Percentiles rank a stretch among this genome's conserved stretches.
Evolutionary conservation across 2,797 vertebrate species (phyloP).

Genomic region (Schizopygopsis malacanthus): DNA sequence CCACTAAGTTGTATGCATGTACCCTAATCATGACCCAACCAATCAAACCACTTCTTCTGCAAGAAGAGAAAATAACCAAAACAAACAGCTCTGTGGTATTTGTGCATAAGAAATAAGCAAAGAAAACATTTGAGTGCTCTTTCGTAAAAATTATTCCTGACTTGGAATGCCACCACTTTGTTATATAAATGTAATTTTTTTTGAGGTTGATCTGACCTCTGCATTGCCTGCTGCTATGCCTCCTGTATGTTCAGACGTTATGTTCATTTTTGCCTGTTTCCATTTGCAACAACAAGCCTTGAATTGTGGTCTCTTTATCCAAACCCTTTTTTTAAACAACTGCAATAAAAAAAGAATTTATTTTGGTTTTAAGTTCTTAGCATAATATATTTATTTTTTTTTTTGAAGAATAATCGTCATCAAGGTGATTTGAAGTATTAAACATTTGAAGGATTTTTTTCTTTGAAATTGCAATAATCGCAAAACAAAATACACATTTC

Average conservation of each 20-base stretch:
- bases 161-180: conserved; percentile 32
- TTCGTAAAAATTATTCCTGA: conserved; percentile 13
- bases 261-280: conserved; percentile 26
- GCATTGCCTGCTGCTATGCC: conserved; percentile 42
- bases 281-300: background rate
- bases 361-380: background rate
- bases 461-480: conserved; percentile 23
- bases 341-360: conserved; percentile 14
- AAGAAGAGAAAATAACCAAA: conserved; percentile 40
- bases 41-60: conserved; percentile 47
- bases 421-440: conserved; percentile 8
- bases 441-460: background rate
- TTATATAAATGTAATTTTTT: conserved; percentile 7
- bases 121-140: conserved; percentile 10
- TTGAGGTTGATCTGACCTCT: conserved; percentile 12
- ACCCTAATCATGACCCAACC: conserved; percentile 20
- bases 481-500: background rate
- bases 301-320: background rate
- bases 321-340: background rate
- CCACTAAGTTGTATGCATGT: conserved; percentile 78
- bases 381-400: conserved; percentile 3
- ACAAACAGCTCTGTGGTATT: conserved; percentile 38
- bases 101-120: conserved; percentile 21
- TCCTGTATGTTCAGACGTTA: conserved; percentile 5
- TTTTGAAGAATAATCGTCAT: background rate